Percentiles rank a stretch among this genome's conserved stretches.
phyloP scores from a whole-genome alignment of 2,888 invertebrate species.

The Metallyticus violacea region DNA sequence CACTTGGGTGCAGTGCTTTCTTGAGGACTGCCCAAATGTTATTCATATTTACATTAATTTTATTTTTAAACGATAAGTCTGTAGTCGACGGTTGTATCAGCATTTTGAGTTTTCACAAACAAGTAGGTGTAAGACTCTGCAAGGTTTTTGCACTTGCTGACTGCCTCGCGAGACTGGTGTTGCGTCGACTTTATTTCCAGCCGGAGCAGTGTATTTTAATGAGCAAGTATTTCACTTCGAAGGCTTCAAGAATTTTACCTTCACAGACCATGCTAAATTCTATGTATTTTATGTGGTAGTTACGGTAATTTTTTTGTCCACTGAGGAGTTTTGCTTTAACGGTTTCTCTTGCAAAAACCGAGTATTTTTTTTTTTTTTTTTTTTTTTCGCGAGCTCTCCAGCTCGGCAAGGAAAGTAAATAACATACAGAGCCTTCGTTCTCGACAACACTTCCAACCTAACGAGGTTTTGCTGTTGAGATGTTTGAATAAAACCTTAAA shows the following conservation, averaged over 20 bases:
- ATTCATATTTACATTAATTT: too few relatives aligned
- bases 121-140: too few relatives aligned
- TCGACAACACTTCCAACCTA: neutral
- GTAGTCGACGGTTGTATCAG: too few relatives aligned
- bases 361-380: neutral
- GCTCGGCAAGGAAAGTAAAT: neutral
- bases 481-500: neutral
- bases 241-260: neutral
- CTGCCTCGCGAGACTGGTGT: too few relatives aligned
- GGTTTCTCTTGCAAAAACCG: neutral
- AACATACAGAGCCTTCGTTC: neutral
- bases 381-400: neutral
- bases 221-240: too few relatives aligned
- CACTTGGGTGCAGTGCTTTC: too few relatives aligned
- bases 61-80: too few relatives aligned
- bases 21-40: too few relatives aligned
- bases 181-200: too few relatives aligned
- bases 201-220: neutral
- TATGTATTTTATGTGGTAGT: neutral
- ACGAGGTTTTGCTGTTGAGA: neutral
- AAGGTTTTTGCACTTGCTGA: too few relatives aligned
- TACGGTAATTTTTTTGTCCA: neutral
- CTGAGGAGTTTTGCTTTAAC: neutral
- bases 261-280: neutral
- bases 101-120: too few relatives aligned